Conservation (phyloP, 2,113 vertebrate genomes). For the Oenanthe oenanthe region DNA sequence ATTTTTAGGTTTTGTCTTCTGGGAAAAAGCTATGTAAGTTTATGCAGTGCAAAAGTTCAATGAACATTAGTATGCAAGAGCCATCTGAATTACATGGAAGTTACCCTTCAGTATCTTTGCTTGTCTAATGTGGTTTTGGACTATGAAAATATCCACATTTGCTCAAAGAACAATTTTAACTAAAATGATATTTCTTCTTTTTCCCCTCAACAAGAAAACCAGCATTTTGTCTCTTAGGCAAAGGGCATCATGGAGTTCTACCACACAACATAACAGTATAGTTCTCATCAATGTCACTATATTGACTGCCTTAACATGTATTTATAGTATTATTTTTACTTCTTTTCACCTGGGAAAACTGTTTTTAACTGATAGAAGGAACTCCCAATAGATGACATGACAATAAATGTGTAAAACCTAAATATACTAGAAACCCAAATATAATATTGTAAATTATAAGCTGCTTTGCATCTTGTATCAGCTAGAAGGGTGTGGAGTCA, state of each 20-base stretch:
- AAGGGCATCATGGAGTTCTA: neutral
- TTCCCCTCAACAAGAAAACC: neutral
- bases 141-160: neutral
- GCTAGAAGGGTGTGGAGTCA: neutral
- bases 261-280: neutral
- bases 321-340: neutral
- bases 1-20: conserved; percentile 8
- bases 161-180: neutral
- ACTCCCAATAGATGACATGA: neutral
- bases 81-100: neutral
- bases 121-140: neutral
- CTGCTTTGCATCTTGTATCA: neutral
- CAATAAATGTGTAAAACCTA: neutral
- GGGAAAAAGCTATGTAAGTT: neutral
- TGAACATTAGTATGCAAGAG: neutral
- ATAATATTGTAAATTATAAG: neutral
- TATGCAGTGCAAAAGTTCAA: conserved; percentile 4
- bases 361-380: neutral
- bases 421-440: neutral
- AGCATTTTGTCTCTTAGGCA: conserved; percentile 26
- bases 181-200: neutral
- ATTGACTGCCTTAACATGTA: neutral
- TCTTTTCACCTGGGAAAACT: neutral
- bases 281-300: neutral
- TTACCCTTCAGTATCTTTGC: neutral